phyloP scores from a whole-genome alignment of 2,797 vertebrate species.

The Podarcis lilfordi region DNA sequence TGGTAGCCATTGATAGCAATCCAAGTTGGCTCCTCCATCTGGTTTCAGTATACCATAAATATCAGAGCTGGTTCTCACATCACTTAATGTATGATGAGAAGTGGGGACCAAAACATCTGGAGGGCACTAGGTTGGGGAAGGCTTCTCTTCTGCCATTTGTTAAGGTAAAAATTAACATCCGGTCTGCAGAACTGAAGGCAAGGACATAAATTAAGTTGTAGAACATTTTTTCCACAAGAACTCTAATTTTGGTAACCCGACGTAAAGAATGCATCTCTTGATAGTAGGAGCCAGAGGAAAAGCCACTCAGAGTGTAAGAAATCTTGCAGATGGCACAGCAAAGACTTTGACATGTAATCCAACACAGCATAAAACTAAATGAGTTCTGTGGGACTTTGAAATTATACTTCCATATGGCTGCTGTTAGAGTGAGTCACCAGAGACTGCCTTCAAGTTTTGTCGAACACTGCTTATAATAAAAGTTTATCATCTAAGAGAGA shows the following conservation, averaged over 20 bases:
- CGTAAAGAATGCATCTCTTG: constrained; percentile 34
- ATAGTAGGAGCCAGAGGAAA: constrained; percentile 40
- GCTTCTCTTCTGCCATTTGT: background rate
- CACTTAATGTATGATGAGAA: background rate
- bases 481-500: constrained; percentile 60
- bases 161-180: constrained; percentile 6
- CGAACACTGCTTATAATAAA: constrained; percentile 70
- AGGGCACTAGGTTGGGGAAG: background rate
- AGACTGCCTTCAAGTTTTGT: constrained; percentile 65
- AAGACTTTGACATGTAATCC: constrained; percentile 73
- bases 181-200: constrained; percentile 26
- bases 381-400: constrained; percentile 75
- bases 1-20: no score
- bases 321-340: constrained; percentile 65
- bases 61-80: no score
- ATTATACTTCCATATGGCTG: constrained; percentile 74
- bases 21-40: no score
- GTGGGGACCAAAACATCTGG: background rate
- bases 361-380: constrained; percentile 66
- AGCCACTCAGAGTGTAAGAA: constrained; percentile 51
- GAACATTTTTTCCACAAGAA: constrained; percentile 46
- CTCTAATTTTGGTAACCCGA: constrained; percentile 34
- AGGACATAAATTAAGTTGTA: constrained; percentile 46
- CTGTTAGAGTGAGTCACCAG: constrained; percentile 63
- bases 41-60: no score